phyloP scores from a whole-genome alignment of 2,113 vertebrate species.

The Galbula dea region DNA sequence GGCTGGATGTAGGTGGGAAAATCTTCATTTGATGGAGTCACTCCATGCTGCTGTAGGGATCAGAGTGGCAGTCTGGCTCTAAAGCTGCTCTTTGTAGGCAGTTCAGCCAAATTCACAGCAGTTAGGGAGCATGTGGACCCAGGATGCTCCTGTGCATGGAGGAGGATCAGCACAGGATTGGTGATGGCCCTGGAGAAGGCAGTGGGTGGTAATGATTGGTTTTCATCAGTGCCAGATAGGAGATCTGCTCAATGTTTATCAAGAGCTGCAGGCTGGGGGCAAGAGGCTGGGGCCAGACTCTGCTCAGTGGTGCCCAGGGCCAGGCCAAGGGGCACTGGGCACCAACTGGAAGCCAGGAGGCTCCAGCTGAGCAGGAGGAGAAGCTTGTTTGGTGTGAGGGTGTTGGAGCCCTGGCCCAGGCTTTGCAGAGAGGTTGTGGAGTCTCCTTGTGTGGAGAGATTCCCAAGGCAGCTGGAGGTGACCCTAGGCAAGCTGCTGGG shows the following conservation, averaged over 20 bases:
- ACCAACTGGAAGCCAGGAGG: too few species aligned
- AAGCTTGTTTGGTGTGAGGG: too few species aligned
- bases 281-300: too few species aligned
- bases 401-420: too few species aligned
- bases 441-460: too few species aligned
- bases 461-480: too few species aligned
- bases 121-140: accelerated
- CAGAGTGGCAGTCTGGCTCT: not conserved
- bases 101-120: not conserved
- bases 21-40: not conserved
- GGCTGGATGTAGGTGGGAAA: not conserved
- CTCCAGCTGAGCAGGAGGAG: too few species aligned
- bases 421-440: too few species aligned
- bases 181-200: not conserved
- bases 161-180: accelerated
- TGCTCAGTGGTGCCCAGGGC: too few species aligned
- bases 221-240: not conserved
- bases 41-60: not conserved
- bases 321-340: too few species aligned
- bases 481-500: too few species aligned
- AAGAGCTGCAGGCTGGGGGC: too few species aligned
- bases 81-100: not conserved
- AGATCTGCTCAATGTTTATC: not conserved
- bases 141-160: accelerated
- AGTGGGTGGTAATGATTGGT: not conserved